Percentiles rank a stretch among this genome's conserved stretches.
Evolutionary conservation across 2,113 vertebrate species (phyloP).

Genomic region (Peucedramus taeniatus): DNA sequence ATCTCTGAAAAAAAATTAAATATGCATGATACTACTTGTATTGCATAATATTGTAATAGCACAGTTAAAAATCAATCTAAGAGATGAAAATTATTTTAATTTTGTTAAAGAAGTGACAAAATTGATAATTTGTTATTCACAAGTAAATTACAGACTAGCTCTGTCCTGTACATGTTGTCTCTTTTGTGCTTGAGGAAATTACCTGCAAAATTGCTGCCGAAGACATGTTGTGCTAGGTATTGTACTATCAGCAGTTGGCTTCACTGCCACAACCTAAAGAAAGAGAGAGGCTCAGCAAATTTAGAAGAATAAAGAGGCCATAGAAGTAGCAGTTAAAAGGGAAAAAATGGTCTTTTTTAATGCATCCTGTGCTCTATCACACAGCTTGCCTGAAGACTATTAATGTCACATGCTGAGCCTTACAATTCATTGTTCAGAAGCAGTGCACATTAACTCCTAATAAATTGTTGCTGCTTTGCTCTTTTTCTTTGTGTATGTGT

Average conservation of each 20-base stretch:
- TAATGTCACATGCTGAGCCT: neutral
- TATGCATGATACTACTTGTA: conserved; percentile 61
- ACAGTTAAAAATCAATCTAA: conserved; percentile 60
- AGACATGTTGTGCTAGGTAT: neutral
- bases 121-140: conserved; percentile 43
- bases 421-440: neutral
- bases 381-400: neutral
- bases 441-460: neutral
- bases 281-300: conserved; percentile 43
- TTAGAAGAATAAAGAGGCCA: neutral
- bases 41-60: conserved; percentile 24
- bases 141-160: conserved; percentile 36
- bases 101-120: conserved; percentile 49
- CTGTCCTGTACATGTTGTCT: neutral
- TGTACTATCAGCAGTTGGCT: conserved; percentile 35
- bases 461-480: neutral
- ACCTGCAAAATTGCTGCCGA: conserved; percentile 41
- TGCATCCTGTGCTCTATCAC: neutral
- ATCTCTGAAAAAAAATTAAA: conserved; percentile 66
- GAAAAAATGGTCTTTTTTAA: neutral
- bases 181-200: conserved; percentile 54
- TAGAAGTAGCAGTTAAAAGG: neutral
- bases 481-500: neutral
- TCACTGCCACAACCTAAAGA: conserved; percentile 37
- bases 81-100: conserved; percentile 52